Base-by-base conservation (phyloP, 2,113 vertebrate genomes). In the Menidia beryllina region DNA sequence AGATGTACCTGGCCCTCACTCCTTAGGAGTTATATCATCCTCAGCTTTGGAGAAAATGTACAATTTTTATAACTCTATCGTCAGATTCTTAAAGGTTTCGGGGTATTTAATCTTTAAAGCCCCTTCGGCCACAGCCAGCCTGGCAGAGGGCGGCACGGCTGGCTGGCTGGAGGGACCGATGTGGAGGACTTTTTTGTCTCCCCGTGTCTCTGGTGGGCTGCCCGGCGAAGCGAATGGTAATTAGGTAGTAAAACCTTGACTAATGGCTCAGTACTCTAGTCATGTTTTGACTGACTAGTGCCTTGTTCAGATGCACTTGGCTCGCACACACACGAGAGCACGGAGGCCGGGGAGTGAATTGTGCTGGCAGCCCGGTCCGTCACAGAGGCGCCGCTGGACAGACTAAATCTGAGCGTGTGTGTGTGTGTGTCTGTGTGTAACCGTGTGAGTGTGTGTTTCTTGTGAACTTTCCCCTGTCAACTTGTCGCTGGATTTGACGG, bases 271-370 rank as follows among this genome's bases (percentile, higher is more conserved):
- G 87, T 72, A 86, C 83, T 78, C 81, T 69, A 21, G 85, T 89
- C 86, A 84, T 87, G 90, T 86, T 90, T 90, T 89, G 86, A 88
- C 83, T 87, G 75, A 86, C 82, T 84, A 69, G 82, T 83, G 75
- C 78, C 71, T 83, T 75, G 88, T 90, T 89, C 86, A 79, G 68
- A 84, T 81, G 75, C 66, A 74, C 63, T 76, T 61, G 82, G 72
- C 66, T 55, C 72, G 38, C 54, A 49, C 59, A 51, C 59, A 67
- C 7, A 34, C 65, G 41, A 69, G 61, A 75, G 63, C 71, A 70
- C 48, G 57, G 74, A 62, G n/a, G 69, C 67, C 34, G 70, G 75
- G 70, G 77, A 83, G 80, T 73, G 77, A 89, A 86, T 88, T 74
- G 80, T 83, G 68, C 79, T 91, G 88, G 90, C 83, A 90, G 75